phyloP scores from a whole-genome alignment of 2,797 vertebrate species.

The Typhlichthys subterraneus region DNA sequence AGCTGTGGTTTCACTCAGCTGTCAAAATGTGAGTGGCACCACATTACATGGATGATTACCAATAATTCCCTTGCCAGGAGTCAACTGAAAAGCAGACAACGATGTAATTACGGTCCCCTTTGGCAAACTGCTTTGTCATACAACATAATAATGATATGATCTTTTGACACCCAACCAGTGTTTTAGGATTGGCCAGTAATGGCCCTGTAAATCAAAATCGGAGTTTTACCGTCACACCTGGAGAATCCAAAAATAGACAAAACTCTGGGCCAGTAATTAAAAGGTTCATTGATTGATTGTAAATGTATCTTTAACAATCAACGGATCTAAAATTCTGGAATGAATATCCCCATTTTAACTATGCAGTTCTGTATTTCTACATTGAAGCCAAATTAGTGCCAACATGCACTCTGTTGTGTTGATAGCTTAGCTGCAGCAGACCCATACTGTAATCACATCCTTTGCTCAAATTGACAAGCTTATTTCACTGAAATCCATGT shows the following conservation, averaged over 20 bases:
- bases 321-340: too few species aligned
- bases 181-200: slow-evolving; percentile 60
- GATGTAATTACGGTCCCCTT: slow-evolving; percentile 72
- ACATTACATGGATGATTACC: slow-evolving; percentile 81
- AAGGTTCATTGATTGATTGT: too few species aligned
- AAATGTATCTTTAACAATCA: too few species aligned
- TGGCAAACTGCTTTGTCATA: slow-evolving; percentile 74
- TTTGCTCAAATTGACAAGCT: too few species aligned
- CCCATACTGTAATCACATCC: too few species aligned
- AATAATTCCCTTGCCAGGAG: slow-evolving; percentile 72
- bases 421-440: too few species aligned
- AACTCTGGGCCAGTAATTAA: too few species aligned
- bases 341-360: too few species aligned
- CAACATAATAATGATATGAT: slow-evolving; percentile 72
- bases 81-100: slow-evolving; percentile 72
- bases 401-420: too few species aligned
- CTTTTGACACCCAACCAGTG: slow-evolving; percentile 66
- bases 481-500: background rate
- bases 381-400: too few species aligned
- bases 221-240: slow-evolving; percentile 52
- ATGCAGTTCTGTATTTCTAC: too few species aligned
- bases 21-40: slow-evolving; percentile 77
- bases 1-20: slow-evolving; percentile 72
- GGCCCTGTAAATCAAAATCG: slow-evolving; percentile 66
- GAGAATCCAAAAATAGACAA: slow-evolving; percentile 14